A percentile compares a stretch with the other conserved stretches of the same genome.
These are phyloP conservation scores for Callocephalon fimbriatum DNA, from an alignment of 2,113 vertebrate genomes.

Conservation along the genomic window DNA sequence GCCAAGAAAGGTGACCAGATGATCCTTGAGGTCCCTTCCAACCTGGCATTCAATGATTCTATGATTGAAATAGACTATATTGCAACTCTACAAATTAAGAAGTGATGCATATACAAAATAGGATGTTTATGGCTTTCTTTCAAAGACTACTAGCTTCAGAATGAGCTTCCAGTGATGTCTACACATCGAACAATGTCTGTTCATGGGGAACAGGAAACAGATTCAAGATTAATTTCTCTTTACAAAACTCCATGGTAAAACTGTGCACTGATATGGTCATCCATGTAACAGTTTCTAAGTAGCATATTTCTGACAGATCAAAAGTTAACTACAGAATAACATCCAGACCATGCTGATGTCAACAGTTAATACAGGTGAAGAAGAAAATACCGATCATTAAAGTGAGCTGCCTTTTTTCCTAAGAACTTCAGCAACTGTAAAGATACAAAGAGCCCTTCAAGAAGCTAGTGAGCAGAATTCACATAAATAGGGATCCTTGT, in stretches of 20 bases:
- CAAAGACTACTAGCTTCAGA: background rate
- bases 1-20: background rate
- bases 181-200: background rate
- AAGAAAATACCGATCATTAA: background rate
- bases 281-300: background rate
- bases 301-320: background rate
- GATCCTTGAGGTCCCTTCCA: background rate
- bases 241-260: background rate
- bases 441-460: background rate
- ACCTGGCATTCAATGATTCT: background rate
- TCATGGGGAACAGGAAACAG: background rate
- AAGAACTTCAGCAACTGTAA: background rate
- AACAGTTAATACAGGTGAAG: background rate
- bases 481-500: background rate
- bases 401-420: background rate
- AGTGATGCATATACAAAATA: background rate
- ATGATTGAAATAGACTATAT: background rate
- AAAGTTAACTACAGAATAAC: background rate
- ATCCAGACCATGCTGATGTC: background rate
- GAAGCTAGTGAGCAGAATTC: background rate
- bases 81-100: background rate
- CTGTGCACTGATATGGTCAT: rapidly evolving
- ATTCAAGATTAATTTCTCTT: background rate
- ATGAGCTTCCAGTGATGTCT: background rate
- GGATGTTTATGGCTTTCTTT: background rate